These are phyloP conservation scores for Nyctibius bracteatus DNA, from an alignment of 2,113 vertebrate species.

Conservation along the genomic window DNA sequence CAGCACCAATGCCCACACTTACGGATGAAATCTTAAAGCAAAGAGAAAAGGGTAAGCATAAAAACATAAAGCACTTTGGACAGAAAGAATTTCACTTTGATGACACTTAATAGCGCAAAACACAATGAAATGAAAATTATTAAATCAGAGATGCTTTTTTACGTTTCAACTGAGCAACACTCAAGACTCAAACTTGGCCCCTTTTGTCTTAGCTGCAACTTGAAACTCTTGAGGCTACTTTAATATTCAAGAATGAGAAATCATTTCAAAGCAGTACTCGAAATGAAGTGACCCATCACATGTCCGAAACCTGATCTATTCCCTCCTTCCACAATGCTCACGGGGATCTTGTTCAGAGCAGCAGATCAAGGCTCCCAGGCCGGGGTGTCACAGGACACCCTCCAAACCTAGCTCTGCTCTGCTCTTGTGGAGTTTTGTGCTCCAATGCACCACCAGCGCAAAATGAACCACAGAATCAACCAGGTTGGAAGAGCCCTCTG, in stretches of 20 bases:
- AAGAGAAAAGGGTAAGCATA: background rate
- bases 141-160: background rate
- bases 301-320: background rate
- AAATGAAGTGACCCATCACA: background rate
- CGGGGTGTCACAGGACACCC: slow-evolving; percentile 35
- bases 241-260: background rate
- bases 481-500: no score
- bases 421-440: background rate
- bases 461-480: no score
- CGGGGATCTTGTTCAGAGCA: background rate
- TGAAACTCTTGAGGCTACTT: background rate
- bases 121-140: background rate
- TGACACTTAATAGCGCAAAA: background rate
- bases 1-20: background rate
- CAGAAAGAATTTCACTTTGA: background rate
- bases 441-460: background rate
- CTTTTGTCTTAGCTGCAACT: background rate
- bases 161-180: background rate
- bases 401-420: slow-evolving; percentile 27
- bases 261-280: background rate
- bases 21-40: background rate
- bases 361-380: background rate
- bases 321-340: background rate
- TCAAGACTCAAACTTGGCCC: background rate
- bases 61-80: background rate